A percentile compares a stretch with the other conserved stretches of the same genome.
Evolutionary conservation across 2,797 vertebrate species (phyloP).

Genomic region (Chromis chromis): DNA sequence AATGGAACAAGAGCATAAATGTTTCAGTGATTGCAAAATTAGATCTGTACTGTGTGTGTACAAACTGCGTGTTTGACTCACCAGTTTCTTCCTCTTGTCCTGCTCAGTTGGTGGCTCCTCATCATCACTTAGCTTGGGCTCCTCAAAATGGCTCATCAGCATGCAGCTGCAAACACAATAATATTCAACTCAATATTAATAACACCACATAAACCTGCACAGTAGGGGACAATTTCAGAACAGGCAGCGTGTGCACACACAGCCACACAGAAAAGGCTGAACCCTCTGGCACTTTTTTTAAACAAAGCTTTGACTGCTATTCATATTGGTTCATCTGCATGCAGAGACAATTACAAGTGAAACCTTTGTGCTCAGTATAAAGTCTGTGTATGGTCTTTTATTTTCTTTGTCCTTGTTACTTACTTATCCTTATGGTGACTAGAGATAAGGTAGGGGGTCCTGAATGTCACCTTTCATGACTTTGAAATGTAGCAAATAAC

Average conservation of each 20-base stretch:
- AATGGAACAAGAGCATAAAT: neutral
- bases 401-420: conserved; percentile 45
- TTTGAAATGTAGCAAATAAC: conserved; percentile 8
- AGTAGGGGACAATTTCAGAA: conserved; percentile 60
- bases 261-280: conserved; percentile 41
- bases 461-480: conserved; percentile 36
- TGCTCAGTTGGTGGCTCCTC: conserved; percentile 97
- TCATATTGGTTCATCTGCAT: conserved; percentile 70
- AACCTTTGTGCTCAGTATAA: conserved; percentile 53
- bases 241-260: conserved; percentile 21
- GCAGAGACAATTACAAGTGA: conserved; percentile 50
- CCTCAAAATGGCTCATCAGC: conserved; percentile 94
- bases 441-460: conserved; percentile 10
- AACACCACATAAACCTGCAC: conserved; percentile 59
- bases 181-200: conserved; percentile 72
- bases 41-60: neutral
- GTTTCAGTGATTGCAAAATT: conserved; percentile 8
- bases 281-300: conserved; percentile 34
- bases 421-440: conserved; percentile 24
- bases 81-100: conserved; percentile 96
- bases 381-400: conserved; percentile 44
- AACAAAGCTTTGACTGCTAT: conserved; percentile 25
- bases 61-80: conserved; percentile 71
- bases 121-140: conserved; percentile 91
- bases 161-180: conserved; percentile 90